Base-by-base conservation (phyloP, 2,888 invertebrate species). In the Arge pagana region DNA sequence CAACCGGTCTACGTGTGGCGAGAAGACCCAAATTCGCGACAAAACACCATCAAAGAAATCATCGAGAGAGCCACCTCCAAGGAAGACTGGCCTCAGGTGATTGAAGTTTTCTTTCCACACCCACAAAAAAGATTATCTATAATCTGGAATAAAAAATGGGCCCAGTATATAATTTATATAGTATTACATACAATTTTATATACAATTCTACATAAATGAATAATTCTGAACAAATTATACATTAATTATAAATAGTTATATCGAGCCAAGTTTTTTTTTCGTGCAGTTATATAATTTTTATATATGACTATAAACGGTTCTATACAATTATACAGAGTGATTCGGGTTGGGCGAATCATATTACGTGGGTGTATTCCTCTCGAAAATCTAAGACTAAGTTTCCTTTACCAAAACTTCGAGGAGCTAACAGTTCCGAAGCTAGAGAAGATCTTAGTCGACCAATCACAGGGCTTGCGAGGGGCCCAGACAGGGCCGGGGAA, bases 1-100 rank as follows among this genome's bases (percentile, higher is more conserved):
- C 96, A 97, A 76, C 96, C 97, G 0, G 91, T 97, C 39, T 94
- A 94, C 73, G 96, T 97, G 30, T 89, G 90, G 83, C 80, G 96
- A 48, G 95, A 96, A 68, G 95, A 95, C 79, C 92, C 93, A 0
- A 88, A 94, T 75, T 96, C 96, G 0, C 80, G 96, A 5, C 90
- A 91, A 70, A 92, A 90, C 65, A 93, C 96, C 3, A 90, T 95
- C 67, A 87, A 88, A 71, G 90, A 93, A 75, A 96, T 96, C 58
- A 89, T 90, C 31, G 83, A 86, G 51, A 82, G 96, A 54, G 91
- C 93, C 0, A 89, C 87, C 4, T 92, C 93, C 0, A 84, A 86
- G 48, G 85, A 89, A 58, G 85, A 90, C 66, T 96, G 96, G 95
- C 94, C 95, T 0, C 93, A 93, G 83, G 87, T 90, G 65, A 62